Conservation (phyloP, 2,797 vertebrate species). For the Okamejei kenojei region DNA sequence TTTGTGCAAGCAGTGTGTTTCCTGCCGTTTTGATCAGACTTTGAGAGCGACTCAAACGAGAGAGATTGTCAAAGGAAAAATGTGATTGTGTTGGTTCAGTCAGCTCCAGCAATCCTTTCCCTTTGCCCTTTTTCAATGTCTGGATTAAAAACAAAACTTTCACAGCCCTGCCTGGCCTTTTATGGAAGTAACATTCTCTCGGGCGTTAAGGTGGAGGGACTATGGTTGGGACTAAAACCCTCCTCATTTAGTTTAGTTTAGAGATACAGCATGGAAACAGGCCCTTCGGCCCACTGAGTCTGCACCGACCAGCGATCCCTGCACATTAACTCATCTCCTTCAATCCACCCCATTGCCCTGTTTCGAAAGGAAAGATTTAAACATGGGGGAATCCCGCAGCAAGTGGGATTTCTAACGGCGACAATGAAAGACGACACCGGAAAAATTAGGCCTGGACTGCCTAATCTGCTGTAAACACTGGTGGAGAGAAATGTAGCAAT, state of each 20-base stretch:
- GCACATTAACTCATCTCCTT: neutral
- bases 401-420: neutral
- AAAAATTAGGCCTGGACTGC: neutral
- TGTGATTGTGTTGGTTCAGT: neutral
- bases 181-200: neutral
- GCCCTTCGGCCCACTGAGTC: too few species aligned
- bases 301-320: too few species aligned
- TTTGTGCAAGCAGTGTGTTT: neutral
- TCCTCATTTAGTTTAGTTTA: neutral
- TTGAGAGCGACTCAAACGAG: neutral
- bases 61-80: too few species aligned
- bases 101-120: neutral
- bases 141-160: neutral
- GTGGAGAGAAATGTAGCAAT: neutral
- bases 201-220: neutral
- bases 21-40: neutral
- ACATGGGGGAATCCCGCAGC: neutral
- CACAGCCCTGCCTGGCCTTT: neutral
- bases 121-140: neutral
- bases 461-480: neutral
- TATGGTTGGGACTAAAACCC: neutral
- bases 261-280: too few species aligned
- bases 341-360: neutral
- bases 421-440: too few species aligned
- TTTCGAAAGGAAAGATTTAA: neutral